Evolutionary conservation across 2,888 invertebrate species (phyloP).

Genomic region (Leptopilina drosophilae): DNA sequence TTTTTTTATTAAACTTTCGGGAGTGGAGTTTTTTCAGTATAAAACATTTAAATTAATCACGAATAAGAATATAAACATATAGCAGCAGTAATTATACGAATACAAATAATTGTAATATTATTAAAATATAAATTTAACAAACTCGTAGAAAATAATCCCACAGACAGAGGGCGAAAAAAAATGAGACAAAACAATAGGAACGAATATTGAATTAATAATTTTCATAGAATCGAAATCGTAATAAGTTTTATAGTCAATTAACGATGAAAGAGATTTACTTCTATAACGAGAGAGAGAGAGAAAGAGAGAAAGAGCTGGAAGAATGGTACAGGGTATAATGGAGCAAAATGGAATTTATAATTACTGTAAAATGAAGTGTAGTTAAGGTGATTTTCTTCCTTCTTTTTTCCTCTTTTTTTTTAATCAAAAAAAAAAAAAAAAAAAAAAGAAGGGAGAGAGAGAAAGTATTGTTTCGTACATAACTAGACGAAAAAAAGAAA

Average conservation of each 20-base stretch:
- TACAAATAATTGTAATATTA: too few relatives aligned
- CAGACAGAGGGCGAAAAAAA: too few relatives aligned
- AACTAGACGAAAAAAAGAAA: slow-evolving; percentile 27
- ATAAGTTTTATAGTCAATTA: slow-evolving; percentile 27
- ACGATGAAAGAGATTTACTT: slow-evolving; percentile 8
- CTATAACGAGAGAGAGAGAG: background rate
- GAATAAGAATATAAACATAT: too few relatives aligned
- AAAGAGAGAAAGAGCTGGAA: background rate
- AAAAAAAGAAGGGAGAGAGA: background rate
- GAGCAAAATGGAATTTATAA: slow-evolving; percentile 33
- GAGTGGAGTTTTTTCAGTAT: too few relatives aligned
- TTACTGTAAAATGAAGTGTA: slow-evolving; percentile 27
- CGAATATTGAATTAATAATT: background rate
- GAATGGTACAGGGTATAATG: background rate
- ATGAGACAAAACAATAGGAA: too few relatives aligned
- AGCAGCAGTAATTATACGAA: too few relatives aligned
- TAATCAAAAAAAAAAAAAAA: slow-evolving; percentile 26
- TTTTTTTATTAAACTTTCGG: too few relatives aligned
- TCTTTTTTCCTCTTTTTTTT: background rate
- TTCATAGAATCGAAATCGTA: background rate
- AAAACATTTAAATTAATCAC: too few relatives aligned
- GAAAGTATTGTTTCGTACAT: slow-evolving; percentile 11
- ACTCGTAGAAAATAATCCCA: too few relatives aligned
- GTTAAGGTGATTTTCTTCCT: slow-evolving; percentile 11
- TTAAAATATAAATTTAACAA: too few relatives aligned